Base-by-base conservation (phyloP, 2,888 invertebrate genomes). In the Philaethria dido region DNA sequence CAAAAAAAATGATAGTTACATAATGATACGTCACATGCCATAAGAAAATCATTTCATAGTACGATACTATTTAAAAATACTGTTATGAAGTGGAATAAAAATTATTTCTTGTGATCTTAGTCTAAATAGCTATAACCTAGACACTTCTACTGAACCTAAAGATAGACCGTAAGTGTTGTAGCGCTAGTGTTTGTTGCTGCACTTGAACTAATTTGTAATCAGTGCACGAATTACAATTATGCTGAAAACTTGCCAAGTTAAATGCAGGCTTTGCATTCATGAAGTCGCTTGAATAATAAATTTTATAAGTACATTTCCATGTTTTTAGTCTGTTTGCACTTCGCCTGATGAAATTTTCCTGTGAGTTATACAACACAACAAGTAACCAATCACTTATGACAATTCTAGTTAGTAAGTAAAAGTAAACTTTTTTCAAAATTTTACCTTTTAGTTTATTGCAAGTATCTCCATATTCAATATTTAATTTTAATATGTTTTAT, bases 191-290 rank as follows among this genome's bases (percentile, higher is more conserved):
- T 22, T 29, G 18, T 39, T n/a, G 20, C 14, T 48, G 18, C 14
- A 44, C 52, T 52, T 54, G 29, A 48, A 29, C 39, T 45, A 63
- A 63, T 63, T 52, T 54, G 52, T 48, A 66, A 61, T 54, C 45
- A 54, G 66, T 25, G 52, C 45, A 29, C 44, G 61, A 44, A 45
- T 44, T 33, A 61, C 52, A 18, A 45, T 60, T 50, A 64, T 29
- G 16, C 52, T 66, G 60, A 61, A 61, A 54, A 60, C 20, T 60
- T 66, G 65, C 65, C 65, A 66, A 66, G 60, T 66, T 52, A 50
- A 62, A 50, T 50, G 36, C 60, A 52, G 20, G 44, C 36, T 33
- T 59, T 52, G 60, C 36, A 52, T 52, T 66, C 45, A 44, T 33
- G 20, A 60, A 66, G 59, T 60, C 54, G 54, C 52, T 60, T 66